Evolutionary conservation across 2,113 vertebrate genomes (phyloP).

Genomic region (Clarias batrachus): DNA sequence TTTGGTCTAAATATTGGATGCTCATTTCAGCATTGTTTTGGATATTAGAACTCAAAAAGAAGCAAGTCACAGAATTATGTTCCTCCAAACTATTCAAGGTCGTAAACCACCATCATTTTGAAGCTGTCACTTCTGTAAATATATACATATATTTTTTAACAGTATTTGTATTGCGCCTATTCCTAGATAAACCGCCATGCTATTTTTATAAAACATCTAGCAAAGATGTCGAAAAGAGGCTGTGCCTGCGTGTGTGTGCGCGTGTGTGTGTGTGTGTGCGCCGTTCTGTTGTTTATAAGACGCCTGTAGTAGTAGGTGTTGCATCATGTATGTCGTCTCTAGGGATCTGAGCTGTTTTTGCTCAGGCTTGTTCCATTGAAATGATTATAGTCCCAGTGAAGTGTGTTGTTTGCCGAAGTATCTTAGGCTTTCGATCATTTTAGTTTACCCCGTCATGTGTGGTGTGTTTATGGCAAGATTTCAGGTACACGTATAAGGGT

Average conservation of each 20-base stretch:
- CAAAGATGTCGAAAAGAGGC: background rate
- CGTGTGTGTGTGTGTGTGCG: background rate
- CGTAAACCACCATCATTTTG: background rate
- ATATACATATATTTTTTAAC: background rate
- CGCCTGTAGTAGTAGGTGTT: slow-evolving; percentile 32
- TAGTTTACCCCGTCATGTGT: too few species aligned
- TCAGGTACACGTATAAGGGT: background rate
- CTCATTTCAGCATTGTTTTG: background rate
- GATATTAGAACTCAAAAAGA: background rate
- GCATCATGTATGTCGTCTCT: slow-evolving; percentile 35
- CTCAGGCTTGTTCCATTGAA: slow-evolving; percentile 36
- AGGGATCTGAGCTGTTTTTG: slow-evolving; percentile 46
- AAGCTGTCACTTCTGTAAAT: background rate
- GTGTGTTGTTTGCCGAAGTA: slow-evolving; percentile 3
- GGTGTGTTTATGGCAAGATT: background rate
- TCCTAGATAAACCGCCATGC: background rate
- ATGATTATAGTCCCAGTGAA: slow-evolving; percentile 28
- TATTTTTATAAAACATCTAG: background rate
- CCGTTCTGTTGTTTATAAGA: slow-evolving; percentile 36
- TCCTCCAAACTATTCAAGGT: background rate
- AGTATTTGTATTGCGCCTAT: background rate
- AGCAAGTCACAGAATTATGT: background rate
- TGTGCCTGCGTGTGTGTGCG: background rate
- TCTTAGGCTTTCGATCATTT: background rate
- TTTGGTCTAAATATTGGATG: background rate